These are phyloP conservation scores for Umimayanthus chanpuru DNA, from an alignment of 92 coral and sea anemone species.

Conservation along the genomic window DNA sequence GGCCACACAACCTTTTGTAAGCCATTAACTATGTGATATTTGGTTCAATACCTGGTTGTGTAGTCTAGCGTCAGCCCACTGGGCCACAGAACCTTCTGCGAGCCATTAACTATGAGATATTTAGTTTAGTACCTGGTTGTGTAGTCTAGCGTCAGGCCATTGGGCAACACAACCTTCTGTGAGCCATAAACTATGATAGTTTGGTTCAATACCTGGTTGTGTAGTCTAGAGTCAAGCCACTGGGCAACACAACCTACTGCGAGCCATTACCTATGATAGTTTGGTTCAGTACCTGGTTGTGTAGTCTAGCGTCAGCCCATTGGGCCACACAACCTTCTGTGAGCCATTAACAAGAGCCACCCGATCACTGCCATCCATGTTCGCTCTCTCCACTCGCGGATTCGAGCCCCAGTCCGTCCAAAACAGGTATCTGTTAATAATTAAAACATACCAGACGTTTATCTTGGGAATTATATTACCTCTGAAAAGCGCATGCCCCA, in stretches of 20 bases:
- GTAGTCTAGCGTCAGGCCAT: no score
- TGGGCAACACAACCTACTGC: conserved; percentile 73
- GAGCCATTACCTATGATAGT: conserved; percentile 23
- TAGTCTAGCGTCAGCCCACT: no score
- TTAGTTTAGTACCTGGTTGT: no score
- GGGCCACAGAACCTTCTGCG: no score
- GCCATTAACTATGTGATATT: conserved; percentile 1
- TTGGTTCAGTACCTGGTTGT: conserved; percentile 70
- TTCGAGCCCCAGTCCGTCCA: conserved; percentile 93
- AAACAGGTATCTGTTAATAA: conserved; percentile 70
- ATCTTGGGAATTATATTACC: not conserved
- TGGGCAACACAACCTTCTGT: no score
- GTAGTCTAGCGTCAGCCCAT: conserved; percentile 89
- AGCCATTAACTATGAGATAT: no score
- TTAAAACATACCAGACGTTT: not conserved
- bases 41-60: no score
- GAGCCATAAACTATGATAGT: no score
- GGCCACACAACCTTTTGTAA: conserved; percentile 72
- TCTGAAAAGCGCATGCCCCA: not conserved
- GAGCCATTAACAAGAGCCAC: conserved; percentile 48
- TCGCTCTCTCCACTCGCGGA: conserved; percentile 81
- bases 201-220: conserved; percentile 66
- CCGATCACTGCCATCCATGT: conserved; percentile 88
- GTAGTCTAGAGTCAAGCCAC: conserved; percentile 88
- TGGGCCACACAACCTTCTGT: conserved; percentile 75